A percentile compares a stretch with the other conserved stretches of the same genome.
phyloP scores from a whole-genome alignment of 2,888 invertebrate species.

The Argyresthia albistria region DNA sequence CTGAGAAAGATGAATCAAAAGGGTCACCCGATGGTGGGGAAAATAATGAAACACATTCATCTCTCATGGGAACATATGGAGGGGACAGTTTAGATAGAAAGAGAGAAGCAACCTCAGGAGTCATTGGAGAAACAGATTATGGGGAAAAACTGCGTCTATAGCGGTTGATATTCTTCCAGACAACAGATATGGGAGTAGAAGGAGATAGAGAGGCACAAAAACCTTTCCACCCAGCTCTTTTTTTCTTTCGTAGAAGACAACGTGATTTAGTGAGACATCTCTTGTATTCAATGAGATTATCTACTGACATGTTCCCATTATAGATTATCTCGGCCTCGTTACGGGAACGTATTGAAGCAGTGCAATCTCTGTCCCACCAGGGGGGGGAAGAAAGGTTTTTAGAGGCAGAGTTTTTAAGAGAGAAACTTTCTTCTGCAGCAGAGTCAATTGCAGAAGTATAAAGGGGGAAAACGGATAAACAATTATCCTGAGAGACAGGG shows the following conservation, averaged over 20 bases:
- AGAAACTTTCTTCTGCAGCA: not conserved
- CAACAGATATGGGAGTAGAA: not conserved
- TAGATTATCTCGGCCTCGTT: not conserved
- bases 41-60: too few species aligned
- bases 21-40: too few species aligned
- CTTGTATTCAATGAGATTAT: not conserved
- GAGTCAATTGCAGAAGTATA: not conserved
- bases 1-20: too few species aligned
- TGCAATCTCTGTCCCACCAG: constrained; percentile 6
- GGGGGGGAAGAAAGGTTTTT: constrained; percentile 5
- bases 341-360: not conserved
- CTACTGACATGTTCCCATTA: not conserved
- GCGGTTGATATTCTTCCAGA: not conserved
- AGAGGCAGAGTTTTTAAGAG: not conserved
- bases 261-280: not conserved
- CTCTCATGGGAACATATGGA: too few species aligned
- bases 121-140: not conserved
- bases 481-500: not conserved
- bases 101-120: not conserved
- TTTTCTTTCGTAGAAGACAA: not conserved
- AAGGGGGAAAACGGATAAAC: not conserved
- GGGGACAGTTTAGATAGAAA: too few species aligned
- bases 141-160: not conserved
- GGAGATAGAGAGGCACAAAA: not conserved
- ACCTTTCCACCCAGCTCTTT: not conserved